Evolutionary conservation across 37 sponge, comb jelly and placozoan species (phyloP).

Genomic region (Diacarnus erythraeanus): DNA sequence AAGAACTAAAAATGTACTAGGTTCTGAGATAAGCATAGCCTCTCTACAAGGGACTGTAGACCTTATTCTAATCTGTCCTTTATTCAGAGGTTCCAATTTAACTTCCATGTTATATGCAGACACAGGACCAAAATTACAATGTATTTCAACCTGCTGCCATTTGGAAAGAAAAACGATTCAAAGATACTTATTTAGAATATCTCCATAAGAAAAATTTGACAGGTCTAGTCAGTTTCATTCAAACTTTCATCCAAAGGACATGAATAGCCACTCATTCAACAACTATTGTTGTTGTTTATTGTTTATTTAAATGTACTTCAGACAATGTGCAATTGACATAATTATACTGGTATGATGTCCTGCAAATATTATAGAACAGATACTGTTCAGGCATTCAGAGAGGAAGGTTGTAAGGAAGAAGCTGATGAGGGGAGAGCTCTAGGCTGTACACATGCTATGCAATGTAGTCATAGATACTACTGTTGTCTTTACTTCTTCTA

Average conservation of each 20-base stretch:
- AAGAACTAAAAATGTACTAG: too few relatives aligned
- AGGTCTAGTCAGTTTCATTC: conserved; percentile 24
- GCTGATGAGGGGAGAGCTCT: not conserved
- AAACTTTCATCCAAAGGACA: conserved; percentile 31
- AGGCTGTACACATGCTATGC: conserved; percentile 71
- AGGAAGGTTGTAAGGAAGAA: not conserved
- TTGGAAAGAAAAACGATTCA: conserved; percentile 1
- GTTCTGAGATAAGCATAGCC: too few relatives aligned
- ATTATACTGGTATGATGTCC: not conserved
- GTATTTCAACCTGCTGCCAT: not conserved
- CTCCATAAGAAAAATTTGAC: conserved; percentile 17
- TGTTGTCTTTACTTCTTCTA: conserved; percentile 79
- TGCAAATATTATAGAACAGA: too few relatives aligned
- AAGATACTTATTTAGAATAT: conserved; percentile 33
- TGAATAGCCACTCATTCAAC: not conserved
- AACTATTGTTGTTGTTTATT: not conserved
- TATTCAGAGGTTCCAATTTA: too few relatives aligned
- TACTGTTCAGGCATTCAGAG: not conserved
- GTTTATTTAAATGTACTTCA: not conserved
- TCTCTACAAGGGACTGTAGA: too few relatives aligned
- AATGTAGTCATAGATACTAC: conserved; percentile 92
- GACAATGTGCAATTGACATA: not conserved
- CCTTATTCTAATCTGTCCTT: too few relatives aligned
- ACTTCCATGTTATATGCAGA: too few relatives aligned
- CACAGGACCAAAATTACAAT: not conserved